Evolutionary conservation across 2,797 vertebrate species (phyloP).

Genomic region (Ataeniobius toweri): DNA sequence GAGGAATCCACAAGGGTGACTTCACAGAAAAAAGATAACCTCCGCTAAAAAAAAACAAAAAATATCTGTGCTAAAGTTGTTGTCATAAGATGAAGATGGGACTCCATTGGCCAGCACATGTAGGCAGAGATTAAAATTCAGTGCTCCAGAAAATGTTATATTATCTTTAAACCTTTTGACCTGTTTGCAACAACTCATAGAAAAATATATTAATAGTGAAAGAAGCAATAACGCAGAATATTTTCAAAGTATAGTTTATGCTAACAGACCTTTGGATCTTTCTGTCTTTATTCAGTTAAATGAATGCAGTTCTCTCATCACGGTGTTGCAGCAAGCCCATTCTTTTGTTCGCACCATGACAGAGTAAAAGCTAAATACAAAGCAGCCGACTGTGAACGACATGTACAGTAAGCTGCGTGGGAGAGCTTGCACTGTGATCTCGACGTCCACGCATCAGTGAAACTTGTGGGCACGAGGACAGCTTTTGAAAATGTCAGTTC

Average conservation of each 20-base stretch:
- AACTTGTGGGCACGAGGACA: slow-evolving; percentile 66
- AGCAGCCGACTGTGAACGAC: slow-evolving; percentile 50
- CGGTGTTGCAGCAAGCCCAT: slow-evolving; percentile 13
- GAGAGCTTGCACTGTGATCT: slow-evolving; percentile 64
- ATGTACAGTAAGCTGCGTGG: slow-evolving; percentile 56
- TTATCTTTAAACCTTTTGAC: neutral
- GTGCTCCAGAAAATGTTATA: neutral
- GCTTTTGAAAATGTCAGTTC: slow-evolving; percentile 77
- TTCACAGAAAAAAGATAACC: slow-evolving; percentile 35
- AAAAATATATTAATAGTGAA: neutral
- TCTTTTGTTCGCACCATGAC: slow-evolving; percentile 23
- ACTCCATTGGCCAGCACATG: neutral
- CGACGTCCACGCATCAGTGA: slow-evolving; percentile 69
- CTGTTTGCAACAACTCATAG: neutral
- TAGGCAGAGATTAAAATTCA: neutral
- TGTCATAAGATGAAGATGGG: neutral
- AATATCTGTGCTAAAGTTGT: slow-evolving; percentile 5
- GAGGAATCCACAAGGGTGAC: slow-evolving; percentile 46
- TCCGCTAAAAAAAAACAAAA: slow-evolving; percentile 32
- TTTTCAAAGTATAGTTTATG: neutral
- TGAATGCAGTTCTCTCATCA: slow-evolving; percentile 21
- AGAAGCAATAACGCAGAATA: neutral
- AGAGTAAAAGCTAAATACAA: slow-evolving; percentile 45
- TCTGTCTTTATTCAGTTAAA: slow-evolving; percentile 5
- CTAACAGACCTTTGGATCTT: slow-evolving; percentile 5